These are phyloP conservation scores for Sipha flava DNA, from an alignment of 1,140 invertebrate genomes.

Conservation along the genomic window DNA sequence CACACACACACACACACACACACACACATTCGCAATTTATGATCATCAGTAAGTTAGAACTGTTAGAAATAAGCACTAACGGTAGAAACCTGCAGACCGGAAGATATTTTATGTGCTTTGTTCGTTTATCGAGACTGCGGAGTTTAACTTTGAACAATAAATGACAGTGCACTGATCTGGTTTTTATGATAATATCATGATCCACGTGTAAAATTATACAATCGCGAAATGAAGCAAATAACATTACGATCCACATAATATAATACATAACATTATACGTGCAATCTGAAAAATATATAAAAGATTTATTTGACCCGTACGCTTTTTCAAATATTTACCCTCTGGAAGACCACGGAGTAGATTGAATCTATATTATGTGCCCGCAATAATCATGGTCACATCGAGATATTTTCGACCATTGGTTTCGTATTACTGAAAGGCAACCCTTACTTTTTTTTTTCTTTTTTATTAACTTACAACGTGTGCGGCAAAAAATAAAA, in stretches of 20 bases:
- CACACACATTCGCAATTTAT: background rate
- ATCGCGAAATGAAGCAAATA: background rate
- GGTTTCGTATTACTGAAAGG: too few relatives aligned
- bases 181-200: background rate
- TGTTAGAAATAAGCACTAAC: background rate
- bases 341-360: too few relatives aligned
- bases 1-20: background rate
- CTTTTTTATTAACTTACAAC: too few relatives aligned
- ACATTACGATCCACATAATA: too few relatives aligned
- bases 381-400: too few relatives aligned
- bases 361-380: too few relatives aligned
- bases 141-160: background rate
- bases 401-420: too few relatives aligned
- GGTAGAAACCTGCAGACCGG: background rate
- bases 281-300: too few relatives aligned
- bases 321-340: background rate
- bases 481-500: too few relatives aligned
- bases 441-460: too few relatives aligned
- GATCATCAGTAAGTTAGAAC: background rate
- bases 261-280: too few relatives aligned
- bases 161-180: background rate
- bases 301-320: background rate
- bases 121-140: background rate
- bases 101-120: background rate
- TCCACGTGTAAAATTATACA: background rate